Conservation (phyloP, 2,888 invertebrate species). For the Carabus problematicus region DNA sequence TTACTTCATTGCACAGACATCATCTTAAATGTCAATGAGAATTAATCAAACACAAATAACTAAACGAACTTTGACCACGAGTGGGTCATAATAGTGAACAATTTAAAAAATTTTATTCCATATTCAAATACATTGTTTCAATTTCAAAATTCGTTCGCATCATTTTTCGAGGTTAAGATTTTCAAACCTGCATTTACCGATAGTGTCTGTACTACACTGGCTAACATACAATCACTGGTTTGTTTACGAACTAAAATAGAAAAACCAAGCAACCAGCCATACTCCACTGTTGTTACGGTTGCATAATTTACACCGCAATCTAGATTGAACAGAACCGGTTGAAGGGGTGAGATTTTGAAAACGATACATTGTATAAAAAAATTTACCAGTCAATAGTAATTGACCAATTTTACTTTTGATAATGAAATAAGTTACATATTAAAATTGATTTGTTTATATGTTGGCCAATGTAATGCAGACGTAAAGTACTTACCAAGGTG, state of each 20-base stretch:
- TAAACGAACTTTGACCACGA: neutral
- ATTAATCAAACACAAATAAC: conserved; percentile 1
- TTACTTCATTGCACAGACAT: neutral
- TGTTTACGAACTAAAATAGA: neutral
- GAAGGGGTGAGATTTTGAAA: neutral
- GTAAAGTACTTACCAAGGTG: conserved; percentile 31
- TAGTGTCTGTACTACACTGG: conserved; percentile 24
- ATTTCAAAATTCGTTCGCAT: conserved; percentile 1
- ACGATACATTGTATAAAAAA: neutral
- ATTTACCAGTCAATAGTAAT: neutral
- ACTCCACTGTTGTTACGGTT: too few species aligned
- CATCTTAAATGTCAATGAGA: neutral
- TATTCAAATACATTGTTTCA: conserved; percentile 2
- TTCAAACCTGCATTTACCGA: conserved; percentile 29
- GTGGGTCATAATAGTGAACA: neutral
- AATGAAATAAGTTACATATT: neutral
- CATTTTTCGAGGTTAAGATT: conserved; percentile 21
- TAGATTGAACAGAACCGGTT: conserved; percentile 7
- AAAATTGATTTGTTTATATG: neutral
- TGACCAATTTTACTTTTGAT: too few species aligned
- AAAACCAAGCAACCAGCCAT: too few species aligned
- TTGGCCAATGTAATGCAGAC: conserved; percentile 7
- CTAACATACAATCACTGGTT: neutral
- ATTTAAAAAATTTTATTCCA: conserved; percentile 6
- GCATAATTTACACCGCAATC: neutral